These are phyloP conservation scores for Baccha elongata DNA, from an alignment of 2,888 invertebrate genomes.

Conservation along the genomic window DNA sequence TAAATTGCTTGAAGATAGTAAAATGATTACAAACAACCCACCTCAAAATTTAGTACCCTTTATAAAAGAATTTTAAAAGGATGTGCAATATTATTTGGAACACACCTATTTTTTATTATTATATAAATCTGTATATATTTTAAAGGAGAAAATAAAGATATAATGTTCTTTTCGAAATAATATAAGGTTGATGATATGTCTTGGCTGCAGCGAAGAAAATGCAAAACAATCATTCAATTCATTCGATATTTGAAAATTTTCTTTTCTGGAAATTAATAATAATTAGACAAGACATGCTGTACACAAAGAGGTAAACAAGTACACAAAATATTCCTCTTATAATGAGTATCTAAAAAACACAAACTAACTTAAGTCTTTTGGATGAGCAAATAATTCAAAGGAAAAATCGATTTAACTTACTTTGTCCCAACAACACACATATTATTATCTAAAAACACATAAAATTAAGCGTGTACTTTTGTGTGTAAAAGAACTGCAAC, in stretches of 20 bases:
- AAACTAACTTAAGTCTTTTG: constrained; percentile 48
- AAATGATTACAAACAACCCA: too few relatives aligned
- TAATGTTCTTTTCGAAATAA: too few relatives aligned
- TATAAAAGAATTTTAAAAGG: too few relatives aligned
- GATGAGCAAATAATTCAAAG: constrained; percentile 23
- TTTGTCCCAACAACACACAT: constrained; percentile 59
- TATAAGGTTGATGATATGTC: too few relatives aligned
- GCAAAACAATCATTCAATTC: constrained; percentile 40
- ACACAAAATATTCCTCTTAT: constrained; percentile 35
- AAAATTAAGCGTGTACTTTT: constrained; percentile 37
- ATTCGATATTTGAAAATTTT: constrained; percentile 11
- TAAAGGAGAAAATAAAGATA: too few relatives aligned
- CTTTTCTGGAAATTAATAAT: constrained; percentile 12
- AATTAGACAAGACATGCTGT: constrained; percentile 49
- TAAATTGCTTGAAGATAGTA: too few relatives aligned
- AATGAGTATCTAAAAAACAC: constrained; percentile 39
- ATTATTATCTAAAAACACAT: constrained; percentile 46
- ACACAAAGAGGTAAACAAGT: constrained; percentile 53
- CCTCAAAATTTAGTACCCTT: too few relatives aligned
- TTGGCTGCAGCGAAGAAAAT: constrained; percentile 8
- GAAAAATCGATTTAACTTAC: constrained; percentile 58
- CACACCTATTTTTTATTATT: too few relatives aligned
- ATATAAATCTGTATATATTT: too few relatives aligned
- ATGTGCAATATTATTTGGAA: too few relatives aligned
- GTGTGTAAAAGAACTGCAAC: constrained; percentile 41